Evolutionary conservation across 2,797 vertebrate species (phyloP), one percentile per base, ranked within the genome.

Genomic region (Pelodytes ibericus): DNA sequence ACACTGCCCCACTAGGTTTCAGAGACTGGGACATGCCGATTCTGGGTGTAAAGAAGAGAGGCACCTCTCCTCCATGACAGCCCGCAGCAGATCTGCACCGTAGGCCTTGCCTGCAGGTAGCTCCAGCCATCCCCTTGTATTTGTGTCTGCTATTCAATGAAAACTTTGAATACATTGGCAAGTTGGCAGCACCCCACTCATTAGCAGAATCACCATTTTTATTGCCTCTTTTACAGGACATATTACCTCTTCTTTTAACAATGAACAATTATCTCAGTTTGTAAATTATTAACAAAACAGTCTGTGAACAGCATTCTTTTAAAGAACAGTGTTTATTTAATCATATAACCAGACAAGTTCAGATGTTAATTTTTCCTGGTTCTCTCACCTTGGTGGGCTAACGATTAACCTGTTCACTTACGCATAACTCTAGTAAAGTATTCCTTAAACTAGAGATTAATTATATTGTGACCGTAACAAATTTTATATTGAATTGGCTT

Each of bases 311-410:
- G 15, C 10, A 20, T 18, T 29, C 26, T 18, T 26, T 53, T 44
- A 44, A 18, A 25, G 13, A 53, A 7, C 49, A 53, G 20, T 53
- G 49, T 16, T 24, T 53, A 24, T 22, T 53, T 22, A 7, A 53
- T 53, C 6, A 56, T 49, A 56, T 26, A 64, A 58, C 24, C 61
- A 56, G 26, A 33, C 27, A 49, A 26, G 8, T 53, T 59, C 72
- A 65, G 8, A 59, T 77, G 27, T 59, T 47, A 77, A 77, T 59
- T 70, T 47, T 71, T 61, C 36, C 49, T 15, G 61, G 16, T 16
- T 66, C 49, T 71, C 60, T 77, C 68, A 71, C 75, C 75, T 77
- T 65, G 75, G 68, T 71, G 51, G 57, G 75, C 36, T 77, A 72
- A 77, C 58, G 9, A 71, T 77, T 71, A 77, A 77, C 75, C 51